Conservation (phyloP, 92 coral and sea anemone genomes). For the Paramuricea clavata region DNA sequence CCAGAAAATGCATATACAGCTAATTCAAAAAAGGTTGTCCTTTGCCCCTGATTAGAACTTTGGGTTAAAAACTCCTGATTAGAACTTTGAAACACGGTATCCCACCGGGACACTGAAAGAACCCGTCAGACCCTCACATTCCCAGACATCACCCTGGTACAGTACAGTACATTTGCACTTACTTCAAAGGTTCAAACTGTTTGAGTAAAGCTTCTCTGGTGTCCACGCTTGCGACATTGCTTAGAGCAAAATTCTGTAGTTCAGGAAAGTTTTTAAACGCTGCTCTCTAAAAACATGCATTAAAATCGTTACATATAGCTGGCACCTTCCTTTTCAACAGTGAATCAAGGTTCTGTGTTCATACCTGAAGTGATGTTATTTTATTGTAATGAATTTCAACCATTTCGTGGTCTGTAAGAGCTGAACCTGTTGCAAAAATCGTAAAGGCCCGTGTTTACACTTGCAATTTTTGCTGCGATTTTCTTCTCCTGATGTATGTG, state of each 20-base stretch:
- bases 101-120: too few species aligned
- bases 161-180: conserved; percentile 52
- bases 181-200: conserved; percentile 95
- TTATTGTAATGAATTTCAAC: conserved; percentile 97
- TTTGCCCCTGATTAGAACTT: too few species aligned
- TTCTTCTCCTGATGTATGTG: too few species aligned
- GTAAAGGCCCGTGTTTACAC: too few species aligned
- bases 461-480: too few species aligned
- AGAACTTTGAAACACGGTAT: too few species aligned
- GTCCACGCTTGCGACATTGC: conserved; percentile 97
- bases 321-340: background rate
- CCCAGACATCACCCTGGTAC: too few species aligned
- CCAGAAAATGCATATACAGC: too few species aligned
- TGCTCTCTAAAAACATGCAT: conserved; percentile 74
- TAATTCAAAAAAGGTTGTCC: too few species aligned
- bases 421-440: conserved; percentile 72
- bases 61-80: too few species aligned
- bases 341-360: background rate
- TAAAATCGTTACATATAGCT: background rate
- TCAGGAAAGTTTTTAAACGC: conserved; percentile 99
- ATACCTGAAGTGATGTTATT: conserved; percentile 95
- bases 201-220: conserved; percentile 90
- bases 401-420: conserved; percentile 99
- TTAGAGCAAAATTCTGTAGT: conserved; percentile 96
- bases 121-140: too few species aligned